Conservation (phyloP, 1,140 invertebrate genomes). For the Zaprionus ghesquierei region DNA sequence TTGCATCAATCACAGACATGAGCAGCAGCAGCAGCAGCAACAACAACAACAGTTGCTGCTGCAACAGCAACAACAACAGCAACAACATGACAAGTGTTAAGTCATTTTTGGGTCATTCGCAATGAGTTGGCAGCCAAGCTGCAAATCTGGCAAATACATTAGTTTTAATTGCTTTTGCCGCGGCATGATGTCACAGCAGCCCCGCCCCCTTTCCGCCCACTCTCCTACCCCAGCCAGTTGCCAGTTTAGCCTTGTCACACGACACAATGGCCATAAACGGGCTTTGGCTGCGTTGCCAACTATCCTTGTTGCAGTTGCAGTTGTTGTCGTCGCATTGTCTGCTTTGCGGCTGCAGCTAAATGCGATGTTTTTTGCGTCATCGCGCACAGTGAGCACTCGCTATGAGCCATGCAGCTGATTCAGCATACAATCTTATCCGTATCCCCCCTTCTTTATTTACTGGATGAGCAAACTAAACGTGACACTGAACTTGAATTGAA, state of each 20-base stretch:
- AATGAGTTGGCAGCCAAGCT: slow-evolving; percentile 52
- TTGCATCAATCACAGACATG: slow-evolving; percentile 59
- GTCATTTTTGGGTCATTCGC: slow-evolving; percentile 52
- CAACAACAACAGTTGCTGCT: not conserved
- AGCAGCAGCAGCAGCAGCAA: not conserved
- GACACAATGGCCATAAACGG: slow-evolving; percentile 47
- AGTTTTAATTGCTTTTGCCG: slow-evolving; percentile 58
- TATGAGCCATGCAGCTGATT: not conserved
- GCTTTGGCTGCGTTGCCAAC: slow-evolving; percentile 41
- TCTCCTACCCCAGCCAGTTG: not conserved
- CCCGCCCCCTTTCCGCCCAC: slow-evolving; percentile 22
- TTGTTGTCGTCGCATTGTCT: slow-evolving; percentile 9
- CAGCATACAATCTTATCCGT: not conserved
- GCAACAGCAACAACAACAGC: not conserved
- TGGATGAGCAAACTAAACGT: not conserved
- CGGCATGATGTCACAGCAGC: slow-evolving; percentile 37
- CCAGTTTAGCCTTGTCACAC: slow-evolving; percentile 47
- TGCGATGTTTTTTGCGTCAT: slow-evolving; percentile 7
- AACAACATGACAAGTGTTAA: slow-evolving; percentile 38
- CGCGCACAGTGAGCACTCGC: not conserved
- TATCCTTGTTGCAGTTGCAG: slow-evolving; percentile 24
- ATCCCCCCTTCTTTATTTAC: not conserved
- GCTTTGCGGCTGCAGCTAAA: slow-evolving; percentile 23
- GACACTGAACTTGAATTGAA: not conserved
- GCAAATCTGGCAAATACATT: slow-evolving; percentile 59